A percentile compares a stretch with the other conserved stretches of the same genome.
Conservation (phyloP, 2,113 vertebrate genomes). For the Thalassarche chlororhynchos region DNA sequence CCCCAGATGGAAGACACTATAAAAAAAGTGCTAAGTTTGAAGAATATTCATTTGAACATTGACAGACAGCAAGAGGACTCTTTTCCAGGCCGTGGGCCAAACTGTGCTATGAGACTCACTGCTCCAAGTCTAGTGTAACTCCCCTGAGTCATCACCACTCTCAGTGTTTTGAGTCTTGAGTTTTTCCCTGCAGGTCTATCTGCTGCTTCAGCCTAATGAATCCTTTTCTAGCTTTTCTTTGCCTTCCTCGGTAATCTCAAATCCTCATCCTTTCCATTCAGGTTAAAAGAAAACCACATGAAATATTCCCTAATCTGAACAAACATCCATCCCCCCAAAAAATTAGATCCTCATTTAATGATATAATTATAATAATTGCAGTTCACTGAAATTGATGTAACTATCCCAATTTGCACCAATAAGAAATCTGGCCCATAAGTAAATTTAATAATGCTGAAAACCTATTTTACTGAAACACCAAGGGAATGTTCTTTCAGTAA, state of each 20-base stretch:
- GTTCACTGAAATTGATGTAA: not conserved
- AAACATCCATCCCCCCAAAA: rapidly evolving
- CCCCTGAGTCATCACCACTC: not conserved
- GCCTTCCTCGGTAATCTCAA: not conserved
- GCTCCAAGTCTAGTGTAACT: not conserved
- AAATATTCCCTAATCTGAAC: not conserved
- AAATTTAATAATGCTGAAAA: not conserved
- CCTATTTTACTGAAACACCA: not conserved
- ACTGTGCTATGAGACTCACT: not conserved
- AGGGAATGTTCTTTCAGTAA: not conserved
- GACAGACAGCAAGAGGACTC: constrained; percentile 18
- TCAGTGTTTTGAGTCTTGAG: not conserved
- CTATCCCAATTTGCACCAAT: not conserved
- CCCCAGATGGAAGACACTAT: not conserved
- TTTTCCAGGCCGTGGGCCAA: constrained; percentile 11
- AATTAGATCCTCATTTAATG: not conserved
- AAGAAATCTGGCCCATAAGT: not conserved
- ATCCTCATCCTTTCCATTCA: not conserved
- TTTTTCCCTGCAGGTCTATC: not conserved
- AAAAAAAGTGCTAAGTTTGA: constrained; percentile 23
- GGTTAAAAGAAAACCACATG: not conserved
- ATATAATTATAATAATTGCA: not conserved
- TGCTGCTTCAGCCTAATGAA: not conserved
- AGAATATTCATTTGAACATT: constrained; percentile 5
- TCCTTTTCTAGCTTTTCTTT: not conserved